Base-by-base conservation (phyloP, 1,140 invertebrate species). In the Teleopsis dalmanni region DNA sequence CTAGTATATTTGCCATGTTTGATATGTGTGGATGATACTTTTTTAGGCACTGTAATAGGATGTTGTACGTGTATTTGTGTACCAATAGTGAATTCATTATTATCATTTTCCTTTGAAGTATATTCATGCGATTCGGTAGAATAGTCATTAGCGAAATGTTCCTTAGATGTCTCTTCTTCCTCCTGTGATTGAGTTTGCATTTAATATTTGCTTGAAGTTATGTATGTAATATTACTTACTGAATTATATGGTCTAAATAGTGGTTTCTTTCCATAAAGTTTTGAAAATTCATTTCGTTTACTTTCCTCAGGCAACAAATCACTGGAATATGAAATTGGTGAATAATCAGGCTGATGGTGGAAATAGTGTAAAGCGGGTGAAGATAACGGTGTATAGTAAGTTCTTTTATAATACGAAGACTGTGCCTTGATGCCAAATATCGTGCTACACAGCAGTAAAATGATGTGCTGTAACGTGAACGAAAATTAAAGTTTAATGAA, bases 41-140 rank as follows among this genome's bases (percentile, higher is more conserved):
- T 67, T 23, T 67, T 67, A 18, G 64, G 64, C 16, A 64, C 54
- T 2, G 59, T 62, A 7, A 67, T 67, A 11, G 64, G 64, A 52
- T 67, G 64, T 36, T 67, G 64, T 2, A 67, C 64, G 0, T 64
- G 56, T n/a, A 67, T 67, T 36, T 67, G 64, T 3, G 64, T 67
- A 35, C 64, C 64, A 22, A 67, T 67, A 6, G 64, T 64, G 14
- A 64, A 67, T 36, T 67, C 64, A 7, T 57, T 58, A 29, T 64
- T 67, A 22, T 67, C 64, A 48, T 62, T 56, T 18, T 54, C 52
- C 10, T 51, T 43, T 1, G 48, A 47, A 25, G 21, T 44, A 16
- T 26, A 50, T 13, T 26, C 13, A 3, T 41, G 38, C 2, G 56
- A 46, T 18, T 67, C 64, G 3, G 54, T 59, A 0, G 64, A 60